Evolutionary conservation across 23 tunicate genomes (phyloP), one percentile per base, ranked within the genome.

Genomic region (Trididemnum nubilum): DNA sequence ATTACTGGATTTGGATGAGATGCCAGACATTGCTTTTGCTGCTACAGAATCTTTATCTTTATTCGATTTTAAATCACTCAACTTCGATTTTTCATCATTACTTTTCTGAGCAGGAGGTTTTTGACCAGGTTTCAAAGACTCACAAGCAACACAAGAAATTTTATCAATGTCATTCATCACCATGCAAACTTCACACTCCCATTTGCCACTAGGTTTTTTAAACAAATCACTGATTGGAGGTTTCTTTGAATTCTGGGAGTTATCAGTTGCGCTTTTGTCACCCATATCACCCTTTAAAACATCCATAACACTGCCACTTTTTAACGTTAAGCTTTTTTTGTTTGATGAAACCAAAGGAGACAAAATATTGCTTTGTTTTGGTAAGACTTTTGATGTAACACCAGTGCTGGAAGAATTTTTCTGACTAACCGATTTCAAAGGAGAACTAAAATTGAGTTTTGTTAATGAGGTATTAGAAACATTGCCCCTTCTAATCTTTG

Each of bases 181-280:
- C 66, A 77, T 52, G 38, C 81, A 77, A 27, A 57, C 67, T 51
- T 57, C 81, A 38, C 78, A 73, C 33, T 73, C 78, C 78, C 78
- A 73, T 40, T 38, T 52, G 25, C 31, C 67, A 4, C 29, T 77
- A 5, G 81, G 30, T 31, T 51, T 77, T 54, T 31, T 57, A 32
- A 52, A 54, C 39, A 77, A 31, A 51, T 52, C 81, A 52, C 67
- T 39, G 2, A 77, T 35, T 4, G 67, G 22, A 7, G 67, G 66
- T 57, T 77, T 52, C 9, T 35, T 2, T 24, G 51, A 34, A 15
- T 22, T 37, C 25, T n/a, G 7, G 2, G 9, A 7, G 3, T 29
- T 37, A 5, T 22, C 15, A 32, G 66, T 77, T 39, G 60, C 2
- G 12, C 36, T 54, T 52, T 12, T 29, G 15, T 52, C 39, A 69